Base-by-base conservation (phyloP, 1,140 invertebrate genomes). In the Drosophila tsacasi region DNA sequence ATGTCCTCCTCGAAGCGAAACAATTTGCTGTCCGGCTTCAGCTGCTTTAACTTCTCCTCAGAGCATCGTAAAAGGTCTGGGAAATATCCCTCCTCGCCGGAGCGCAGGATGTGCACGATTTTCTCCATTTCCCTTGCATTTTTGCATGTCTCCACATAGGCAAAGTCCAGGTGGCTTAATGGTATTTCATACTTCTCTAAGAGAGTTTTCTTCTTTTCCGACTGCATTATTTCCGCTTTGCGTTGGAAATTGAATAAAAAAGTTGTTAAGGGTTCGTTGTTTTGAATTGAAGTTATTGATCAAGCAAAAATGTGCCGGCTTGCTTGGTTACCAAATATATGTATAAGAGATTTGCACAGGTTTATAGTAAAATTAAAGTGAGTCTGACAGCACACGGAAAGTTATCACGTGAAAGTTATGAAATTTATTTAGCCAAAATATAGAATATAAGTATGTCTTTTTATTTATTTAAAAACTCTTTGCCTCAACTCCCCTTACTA, bases 81-180 rank as follows among this genome's bases (percentile, higher is more conserved):
- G 93, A 93, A 96, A 64, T 91, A 87, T 3, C 96, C 96, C 93
- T 96, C 96, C 91, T 96, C 94, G n/a, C 95, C 95, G 37, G 95
- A 96, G 66, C 94, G 93, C 19, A 96, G 84, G 40, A 96, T 94
- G 49, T 93, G 90, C 8, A 96, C 77, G 23, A 96, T 96, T 76
- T 92, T 94, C 83, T 96, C 95, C 59, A 96, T 79, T 91, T 94
- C 94, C 52, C 93, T 94, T 0, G 80, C 85, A 85, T 95, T 91
- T 21, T 66, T 86, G 59, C 95, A 95, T 23, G 91, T 91, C 10
- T 94, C 83, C 30, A 96, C 93, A 61, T 95, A 95, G 23, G 87
- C 92, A 80, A 94, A 96, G 55, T 95, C 95, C 19, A 96, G 81
- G 83, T 95, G 93, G 17, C 93, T 91, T 8, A 96, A n/a, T 0